Evolutionary conservation across 1,140 invertebrate genomes (phyloP), one percentile per base, ranked within the genome.

Genomic region (Trialeurodes vaporariorum): DNA sequence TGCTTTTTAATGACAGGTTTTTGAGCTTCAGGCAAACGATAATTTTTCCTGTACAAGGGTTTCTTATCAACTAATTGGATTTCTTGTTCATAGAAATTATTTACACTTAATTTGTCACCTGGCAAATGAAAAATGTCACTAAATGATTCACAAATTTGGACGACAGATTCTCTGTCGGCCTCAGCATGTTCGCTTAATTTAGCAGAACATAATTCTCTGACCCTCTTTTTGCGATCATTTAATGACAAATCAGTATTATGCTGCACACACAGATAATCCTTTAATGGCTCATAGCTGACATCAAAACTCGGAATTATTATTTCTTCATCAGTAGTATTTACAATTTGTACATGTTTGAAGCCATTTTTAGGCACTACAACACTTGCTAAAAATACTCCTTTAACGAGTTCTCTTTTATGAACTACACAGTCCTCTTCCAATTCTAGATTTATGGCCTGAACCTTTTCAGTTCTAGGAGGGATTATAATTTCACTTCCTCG

Each of bases 1-100:
- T 77, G n/a, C 66, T 71, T n/a, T n/a, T 75, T 63, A 17, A 77
- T 70, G 71, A 78, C 75, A 34, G 70, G 62, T 67, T 75, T 74
- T 34, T 77, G 73, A 21, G 70, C 59, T 63, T 74, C 70, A 24
- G 76, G 77, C 58, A 73, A 76, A 60, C 76, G 69, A 68, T 78
- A 78, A 9, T 69, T 69, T 72, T 73, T 73, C 5, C 59, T 70
- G 59, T 70, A 70, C 11, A 76, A 67, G 1, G 74, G 72, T 23
- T 27, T 21, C 5, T 71, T 63, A 59, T 69, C 68, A 9, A 17
- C 17, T 2, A 65, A 70, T 5, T 27, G 49, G 24, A 76, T 76
- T 49, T 68, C 27, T 71, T 77, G 76, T 63, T 73, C 34, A 49
- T 49, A 49, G 17, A 49, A 49, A 49, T 49, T 49, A 49, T 49